Base-by-base conservation (phyloP, 2,888 invertebrate genomes). In the Chymomyza fuscimana region DNA sequence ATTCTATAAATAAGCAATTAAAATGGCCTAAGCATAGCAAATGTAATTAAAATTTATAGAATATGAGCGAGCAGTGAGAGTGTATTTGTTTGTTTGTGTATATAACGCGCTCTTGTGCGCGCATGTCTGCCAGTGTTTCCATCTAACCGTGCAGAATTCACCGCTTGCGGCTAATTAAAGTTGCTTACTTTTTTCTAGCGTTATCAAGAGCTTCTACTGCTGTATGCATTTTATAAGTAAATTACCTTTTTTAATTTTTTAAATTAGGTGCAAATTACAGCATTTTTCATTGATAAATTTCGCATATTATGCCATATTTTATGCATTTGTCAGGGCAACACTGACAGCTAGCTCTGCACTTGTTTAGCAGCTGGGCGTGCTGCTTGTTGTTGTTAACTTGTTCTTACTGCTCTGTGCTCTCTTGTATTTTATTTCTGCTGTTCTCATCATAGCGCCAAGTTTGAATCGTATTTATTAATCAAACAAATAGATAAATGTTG, bases 51-150 rank as follows among this genome's bases (percentile, higher is more conserved):
- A 54, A 60, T 65, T 61, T 40, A 3, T 12, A 12, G 10, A 10
- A 12, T 64, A 63, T 70, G 63, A 63, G 72, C 72, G 54, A 64
- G 71, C 71, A 71, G 60, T 71, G 64, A 65, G 71, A 71, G 71
- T 71, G 64, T 72, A 63, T 64, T 71, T 46, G 71, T 72, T 59
- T 72, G 71, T 72, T 59, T 72, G 71, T 71, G 72, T 71, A 63
- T 63, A 71, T 51, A 71, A 70, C 62, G 59, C 50, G 52, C 62
- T 61, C 51, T 64, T 56, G 50, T 59, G 16, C 19, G 54, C 54
- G 54, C 54, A 54, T 54, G 54, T 54, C 3, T 19, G 69, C 65
- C 58, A 58, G 67, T 68, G 54, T 51, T 59, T n/a, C 60, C 64
- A 29, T 36, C 56, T 40, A 16, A 58, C 52, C 36, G 15, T 63